Conservation (phyloP, 2,113 vertebrate genomes). For the Neotragus moschatus region DNA sequence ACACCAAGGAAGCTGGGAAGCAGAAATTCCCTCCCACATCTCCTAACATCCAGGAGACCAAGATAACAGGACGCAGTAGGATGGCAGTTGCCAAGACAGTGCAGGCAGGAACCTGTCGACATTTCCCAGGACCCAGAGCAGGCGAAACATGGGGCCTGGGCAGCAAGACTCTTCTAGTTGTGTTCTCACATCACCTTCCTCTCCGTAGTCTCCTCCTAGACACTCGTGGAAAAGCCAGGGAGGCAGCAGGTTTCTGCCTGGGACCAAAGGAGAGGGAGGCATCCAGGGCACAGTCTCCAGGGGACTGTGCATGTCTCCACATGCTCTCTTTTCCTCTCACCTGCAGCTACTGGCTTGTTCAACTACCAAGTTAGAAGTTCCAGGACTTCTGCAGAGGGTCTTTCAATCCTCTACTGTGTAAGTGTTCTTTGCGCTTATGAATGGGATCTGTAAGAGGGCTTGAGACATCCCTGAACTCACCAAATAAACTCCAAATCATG, state of each 20-base stretch:
- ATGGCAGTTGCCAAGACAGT: background rate
- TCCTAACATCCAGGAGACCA: background rate
- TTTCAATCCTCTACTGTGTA: slow-evolving; percentile 45
- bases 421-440: background rate
- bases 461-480: background rate
- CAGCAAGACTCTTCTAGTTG: background rate
- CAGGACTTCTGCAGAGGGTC: background rate
- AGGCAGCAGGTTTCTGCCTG: background rate
- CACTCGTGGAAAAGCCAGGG: background rate
- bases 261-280: background rate
- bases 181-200: background rate
- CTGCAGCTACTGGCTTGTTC: slow-evolving; percentile 40
- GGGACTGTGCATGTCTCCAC: fast-evolving
- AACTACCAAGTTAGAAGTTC: background rate
- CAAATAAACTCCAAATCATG: background rate
- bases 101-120: background rate
- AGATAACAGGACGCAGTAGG: background rate
- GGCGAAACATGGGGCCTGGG: background rate
- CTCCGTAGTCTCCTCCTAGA: background rate
- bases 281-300: background rate
- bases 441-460: background rate
- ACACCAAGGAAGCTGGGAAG: background rate
- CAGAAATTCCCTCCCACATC: background rate
- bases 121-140: background rate
- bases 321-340: background rate